Base-by-base conservation (phyloP, 2,797 vertebrate genomes). In the Apodemus agrarius region DNA sequence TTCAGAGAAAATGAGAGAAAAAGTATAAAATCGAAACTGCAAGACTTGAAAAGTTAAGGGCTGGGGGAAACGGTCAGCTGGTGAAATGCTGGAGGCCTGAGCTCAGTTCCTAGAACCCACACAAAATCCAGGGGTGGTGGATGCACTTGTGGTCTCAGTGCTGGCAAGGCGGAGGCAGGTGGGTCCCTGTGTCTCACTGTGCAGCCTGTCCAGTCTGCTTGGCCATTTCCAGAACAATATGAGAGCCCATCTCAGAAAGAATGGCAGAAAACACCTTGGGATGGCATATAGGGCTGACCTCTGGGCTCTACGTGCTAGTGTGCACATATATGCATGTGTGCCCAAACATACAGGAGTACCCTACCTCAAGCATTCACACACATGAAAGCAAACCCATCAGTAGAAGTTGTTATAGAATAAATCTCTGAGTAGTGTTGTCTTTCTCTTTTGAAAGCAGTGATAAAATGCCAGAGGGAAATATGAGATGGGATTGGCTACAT, bases 21-120 rank as follows among this genome's bases (percentile, higher is more conserved):
- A 94, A 96, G 63, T 84, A 59, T 57, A 90, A 81, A 92, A 69
- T 82, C 67, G 17, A 95, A 93, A 80, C 22, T 74, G 67, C 93
- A 85, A 93, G 72, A 81, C n/a, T 80, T 4, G 17, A 80, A 31
- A 63, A 63, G 40, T 46, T 63, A 61, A 61, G 49, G 85, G 9
- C 85, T 54, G 1, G 65, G 65, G 49, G 57, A 14, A 57, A 40
- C 19, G 16, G n/a, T 87, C 13, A 12, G 5, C 49, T 87, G 49
- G 8, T 4, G 24, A 74, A 87, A 16, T 29, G 3, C 49, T 40
- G 57, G 85, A 74, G 14, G 5, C 34, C 49, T 37, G 4, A 74
- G 24, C 26, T 74, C 9, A 1, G 9, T 29, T 52, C 65, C 65
- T 9, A 37, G 84, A 86, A 52, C n/a, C 31, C 24, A 29, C 49